These are phyloP conservation scores for Drosophila maculinotata DNA, from an alignment of 2,888 invertebrate genomes.

Conservation along the genomic window DNA sequence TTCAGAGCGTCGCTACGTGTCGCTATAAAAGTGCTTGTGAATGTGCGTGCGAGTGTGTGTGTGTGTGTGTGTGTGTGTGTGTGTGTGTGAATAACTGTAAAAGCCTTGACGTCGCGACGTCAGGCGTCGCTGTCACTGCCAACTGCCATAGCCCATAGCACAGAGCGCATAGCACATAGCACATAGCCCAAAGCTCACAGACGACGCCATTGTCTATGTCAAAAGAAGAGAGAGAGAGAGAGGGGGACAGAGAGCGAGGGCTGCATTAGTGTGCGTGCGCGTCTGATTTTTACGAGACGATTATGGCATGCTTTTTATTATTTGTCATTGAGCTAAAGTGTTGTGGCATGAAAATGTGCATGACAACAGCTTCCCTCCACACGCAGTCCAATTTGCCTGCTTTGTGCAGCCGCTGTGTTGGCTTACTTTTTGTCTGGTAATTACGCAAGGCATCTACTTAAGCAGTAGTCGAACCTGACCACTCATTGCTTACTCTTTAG, in stretches of 20 bases:
- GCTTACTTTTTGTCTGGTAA: constrained; percentile 46
- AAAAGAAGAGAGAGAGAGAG: constrained; percentile 33
- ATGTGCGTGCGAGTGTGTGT: constrained; percentile 11
- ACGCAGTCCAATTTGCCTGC: constrained; percentile 11
- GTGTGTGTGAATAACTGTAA: constrained; percentile 40
- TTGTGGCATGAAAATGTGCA: constrained; percentile 57
- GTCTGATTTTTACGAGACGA: constrained; percentile 81
- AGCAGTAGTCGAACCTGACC: constrained; percentile 1
- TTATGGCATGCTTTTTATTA: constrained; percentile 79
- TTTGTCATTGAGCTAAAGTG: constrained; percentile 77
- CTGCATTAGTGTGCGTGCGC: constrained; percentile 69
- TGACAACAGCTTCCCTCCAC: constrained; percentile 11
- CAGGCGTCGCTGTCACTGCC: constrained; percentile 57
- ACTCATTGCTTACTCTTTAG: constrained; percentile 8
- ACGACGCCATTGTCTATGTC: constrained; percentile 59
- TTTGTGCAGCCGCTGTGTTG: not conserved
- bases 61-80: constrained; percentile 13
- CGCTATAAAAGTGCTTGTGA: constrained; percentile 65
- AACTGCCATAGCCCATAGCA: constrained; percentile 37
- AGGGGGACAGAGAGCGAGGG: not conserved
- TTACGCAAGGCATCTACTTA: constrained; percentile 19
- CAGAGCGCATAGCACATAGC: constrained; percentile 26
- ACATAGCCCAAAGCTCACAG: constrained; percentile 4
- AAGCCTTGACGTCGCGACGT: constrained; percentile 53
- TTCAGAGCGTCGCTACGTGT: constrained; percentile 70